Evolutionary conservation across 1,140 invertebrate species (phyloP), one percentile per base, ranked within the genome.

Genomic region (Drosophila triauraria): DNA sequence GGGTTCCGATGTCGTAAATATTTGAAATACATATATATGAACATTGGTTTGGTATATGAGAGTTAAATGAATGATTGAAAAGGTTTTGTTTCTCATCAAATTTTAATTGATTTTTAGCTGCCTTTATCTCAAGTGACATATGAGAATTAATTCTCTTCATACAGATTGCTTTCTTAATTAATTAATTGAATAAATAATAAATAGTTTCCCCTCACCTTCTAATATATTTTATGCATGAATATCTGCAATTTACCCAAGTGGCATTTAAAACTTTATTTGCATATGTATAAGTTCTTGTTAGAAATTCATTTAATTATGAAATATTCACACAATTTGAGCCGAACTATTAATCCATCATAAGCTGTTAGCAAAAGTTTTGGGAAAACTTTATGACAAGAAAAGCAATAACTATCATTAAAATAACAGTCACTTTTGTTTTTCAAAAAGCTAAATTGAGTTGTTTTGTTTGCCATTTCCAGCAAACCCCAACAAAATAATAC

Each of bases 361-460:
- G n/a, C 5, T 46, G 7, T 27, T 12, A n/a, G n/a, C 2, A 38
- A 46, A 38, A 23, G 40, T 68, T 69, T 27, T 23, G 2, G 32
- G 0, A 43, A 64, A 64, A 64, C 62, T 32, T 68, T 46, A 4
- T 15, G 7, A 4, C 38, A 46, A 62, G 42, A 30, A 67, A 44
- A 35, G 61, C 13, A 40, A 64, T 69, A 32, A 54, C 43, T 53
- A 67, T 46, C 13, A 67, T 67, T 38, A 17, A 23, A 51, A n/a
- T 13, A 20, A 3, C 38, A 38, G 40, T 43, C 23, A 9, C 38
- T 32, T 63, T 35, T 32, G 27, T 44, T 61, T 30, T 27, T 1
- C 67, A 54, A 67, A 40, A 46, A 54, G 44, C 40, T 47, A 17
- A 38, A n/a, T 70, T 50, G 47, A 70, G 44, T 68, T 70, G 62